Conservation (phyloP, 2,113 vertebrate species). For the Damaliscus lunatus region DNA sequence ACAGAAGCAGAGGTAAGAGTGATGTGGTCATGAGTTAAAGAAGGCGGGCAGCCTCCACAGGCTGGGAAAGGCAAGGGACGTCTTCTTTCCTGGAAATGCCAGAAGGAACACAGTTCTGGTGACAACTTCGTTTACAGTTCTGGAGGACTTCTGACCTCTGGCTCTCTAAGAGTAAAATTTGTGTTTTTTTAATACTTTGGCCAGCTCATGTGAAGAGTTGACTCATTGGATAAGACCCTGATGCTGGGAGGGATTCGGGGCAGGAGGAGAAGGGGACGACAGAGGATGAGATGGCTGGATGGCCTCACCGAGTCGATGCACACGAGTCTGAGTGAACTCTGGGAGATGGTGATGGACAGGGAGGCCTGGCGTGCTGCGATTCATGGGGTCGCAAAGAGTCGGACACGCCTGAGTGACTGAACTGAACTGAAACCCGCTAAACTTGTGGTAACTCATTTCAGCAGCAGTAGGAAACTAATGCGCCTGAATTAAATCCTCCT, state of each 20-base stretch:
- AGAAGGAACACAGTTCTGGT: background rate
- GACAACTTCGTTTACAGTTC: background rate
- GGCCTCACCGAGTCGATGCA: too few species aligned
- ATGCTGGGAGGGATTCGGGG: too few species aligned
- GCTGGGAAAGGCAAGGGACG: background rate
- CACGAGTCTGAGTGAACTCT: too few species aligned
- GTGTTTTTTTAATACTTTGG: background rate
- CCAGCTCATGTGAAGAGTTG: too few species aligned
- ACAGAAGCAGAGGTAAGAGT: background rate
- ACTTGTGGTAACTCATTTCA: background rate
- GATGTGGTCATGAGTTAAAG: background rate
- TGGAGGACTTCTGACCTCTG: background rate
- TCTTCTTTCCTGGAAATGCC: background rate
- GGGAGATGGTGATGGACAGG: too few species aligned
- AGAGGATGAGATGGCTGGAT: too few species aligned
- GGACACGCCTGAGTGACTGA: rapidly evolving
- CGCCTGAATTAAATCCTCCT: background rate
- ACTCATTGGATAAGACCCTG: too few species aligned
- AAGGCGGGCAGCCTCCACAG: background rate
- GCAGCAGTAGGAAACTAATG: background rate
- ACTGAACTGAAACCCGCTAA: background rate
- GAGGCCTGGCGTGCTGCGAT: rapidly evolving
- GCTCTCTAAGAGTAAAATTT: background rate
- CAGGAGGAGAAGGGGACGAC: too few species aligned
- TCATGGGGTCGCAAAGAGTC: too few species aligned